phyloP scores from a whole-genome alignment of 2,113 vertebrate species.

The Urocitellus parryii region DNA sequence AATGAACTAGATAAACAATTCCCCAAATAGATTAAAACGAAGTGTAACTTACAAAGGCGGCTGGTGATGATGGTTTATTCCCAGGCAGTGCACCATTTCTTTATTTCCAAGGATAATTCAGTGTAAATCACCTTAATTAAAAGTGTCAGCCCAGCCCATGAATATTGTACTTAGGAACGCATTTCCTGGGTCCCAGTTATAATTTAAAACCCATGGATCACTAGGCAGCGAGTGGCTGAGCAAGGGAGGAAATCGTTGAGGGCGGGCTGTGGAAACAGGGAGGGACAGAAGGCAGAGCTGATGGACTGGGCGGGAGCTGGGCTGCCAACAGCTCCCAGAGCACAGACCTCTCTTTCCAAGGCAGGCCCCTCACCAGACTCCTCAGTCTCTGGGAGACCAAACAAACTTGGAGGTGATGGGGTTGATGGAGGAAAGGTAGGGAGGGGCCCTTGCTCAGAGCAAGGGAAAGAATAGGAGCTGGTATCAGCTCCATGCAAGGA shows the following conservation, averaged over 20 bases:
- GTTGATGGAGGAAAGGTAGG: neutral
- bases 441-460: neutral
- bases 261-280: slow-evolving; percentile 77
- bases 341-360: neutral
- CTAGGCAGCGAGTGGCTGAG: slow-evolving; percentile 83
- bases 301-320: slow-evolving; percentile 58
- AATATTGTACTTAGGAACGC: slow-evolving; percentile 91
- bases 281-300: slow-evolving; percentile 63
- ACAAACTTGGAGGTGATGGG: neutral
- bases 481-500: neutral
- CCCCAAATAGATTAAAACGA: slow-evolving; percentile 93
- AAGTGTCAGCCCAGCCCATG: slow-evolving; percentile 90
- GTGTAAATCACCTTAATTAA: slow-evolving; percentile 94
- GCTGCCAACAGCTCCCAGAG: neutral
- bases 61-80: slow-evolving; percentile 92
- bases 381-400: neutral
- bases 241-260: slow-evolving; percentile 76
- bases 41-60: slow-evolving; percentile 90
- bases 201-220: slow-evolving; percentile 93
- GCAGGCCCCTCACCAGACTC: neutral
- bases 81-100: slow-evolving; percentile 90
- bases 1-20: slow-evolving; percentile 92
- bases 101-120: slow-evolving; percentile 92
- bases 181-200: slow-evolving; percentile 92
- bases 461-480: neutral